Base-by-base conservation (phyloP, 2,888 invertebrate genomes). In the Heliconius charithonia region DNA sequence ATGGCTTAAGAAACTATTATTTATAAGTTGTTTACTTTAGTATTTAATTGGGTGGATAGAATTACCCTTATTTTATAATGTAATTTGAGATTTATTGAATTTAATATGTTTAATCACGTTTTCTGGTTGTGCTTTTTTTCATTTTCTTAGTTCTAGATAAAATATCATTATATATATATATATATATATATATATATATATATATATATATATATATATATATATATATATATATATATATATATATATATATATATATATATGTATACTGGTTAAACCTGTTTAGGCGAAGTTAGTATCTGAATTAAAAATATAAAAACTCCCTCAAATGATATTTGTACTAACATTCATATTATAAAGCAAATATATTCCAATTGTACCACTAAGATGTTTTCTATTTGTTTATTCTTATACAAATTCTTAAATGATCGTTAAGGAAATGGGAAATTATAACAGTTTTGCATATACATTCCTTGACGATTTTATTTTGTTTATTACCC, bases 1-100 rank as follows among this genome's bases (percentile, higher is more conserved):
- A 69, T 69, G 69, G 76, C 79, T 79, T 80, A 76, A 73, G 67
- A 73, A 72, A 76, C 73, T 79, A 56, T 79, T 27, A 76, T 79
- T 72, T 72, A 59, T 59, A 72, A 59, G 56, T 56, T 13, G 32
- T 72, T 56, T 32, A n/a, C 27, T 56, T 56, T 37, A 32, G 13
- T 25, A 13, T 22, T 19, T 29, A 22, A 59, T 72, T 59, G 16
- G 4, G 37, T 3, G 59, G 32, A 32, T n/a, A 9, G 9, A 2
- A 59, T 56, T 72, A 72, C 32, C 32, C 16, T 72, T 25, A 59
- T 25, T 59, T 59, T 16, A 37, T 59, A 4, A 25, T 32, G 16
- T 25, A 0, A 72, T 59, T 56, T 16, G n/a, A 72, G 22, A n/a
- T 29, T 56, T 32, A 71, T 29, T 27, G 0, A 25, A 16, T 22